These are phyloP conservation scores for Romanogobio albipinnatus DNA, from an alignment of 2,113 vertebrate genomes.

Conservation along the genomic window DNA sequence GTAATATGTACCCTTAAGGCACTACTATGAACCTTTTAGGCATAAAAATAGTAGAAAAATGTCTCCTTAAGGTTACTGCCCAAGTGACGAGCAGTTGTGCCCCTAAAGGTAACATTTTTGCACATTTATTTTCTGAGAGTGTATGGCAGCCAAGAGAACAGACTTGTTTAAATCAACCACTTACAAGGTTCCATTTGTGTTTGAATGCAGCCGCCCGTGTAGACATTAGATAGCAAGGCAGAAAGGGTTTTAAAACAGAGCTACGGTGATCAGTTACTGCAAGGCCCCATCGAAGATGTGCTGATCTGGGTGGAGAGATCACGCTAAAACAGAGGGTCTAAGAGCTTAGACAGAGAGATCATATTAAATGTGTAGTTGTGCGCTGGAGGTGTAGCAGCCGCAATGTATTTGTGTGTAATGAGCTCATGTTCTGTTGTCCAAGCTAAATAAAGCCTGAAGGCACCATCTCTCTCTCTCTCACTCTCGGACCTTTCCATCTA, in stretches of 20 bases:
- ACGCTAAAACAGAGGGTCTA: constrained; percentile 19
- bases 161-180: not conserved
- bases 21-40: not conserved
- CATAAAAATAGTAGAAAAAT: not conserved
- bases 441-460: constrained; percentile 55
- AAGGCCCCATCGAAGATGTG: not conserved
- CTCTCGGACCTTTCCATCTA: constrained; percentile 6
- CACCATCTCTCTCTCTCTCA: constrained; percentile 19
- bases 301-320: constrained; percentile 34
- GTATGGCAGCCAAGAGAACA: not conserved
- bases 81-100: not conserved
- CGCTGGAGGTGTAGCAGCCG: constrained; percentile 40
- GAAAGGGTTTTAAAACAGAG: constrained; percentile 18
- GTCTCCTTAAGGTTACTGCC: not conserved
- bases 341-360: constrained; percentile 45
- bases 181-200: not conserved
- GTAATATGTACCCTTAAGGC: no score
- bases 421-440: constrained; percentile 59
- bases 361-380: constrained; percentile 52
- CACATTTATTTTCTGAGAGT: not conserved
- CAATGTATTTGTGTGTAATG: constrained; percentile 55
- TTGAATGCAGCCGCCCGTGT: not conserved
- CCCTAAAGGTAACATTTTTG: not conserved
- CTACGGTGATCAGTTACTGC: constrained; percentile 2
- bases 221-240: not conserved